Evolutionary conservation across 2,888 invertebrate species (phyloP), one percentile per base, ranked within the genome.

Genomic region (Lithophane semibrunnea): DNA sequence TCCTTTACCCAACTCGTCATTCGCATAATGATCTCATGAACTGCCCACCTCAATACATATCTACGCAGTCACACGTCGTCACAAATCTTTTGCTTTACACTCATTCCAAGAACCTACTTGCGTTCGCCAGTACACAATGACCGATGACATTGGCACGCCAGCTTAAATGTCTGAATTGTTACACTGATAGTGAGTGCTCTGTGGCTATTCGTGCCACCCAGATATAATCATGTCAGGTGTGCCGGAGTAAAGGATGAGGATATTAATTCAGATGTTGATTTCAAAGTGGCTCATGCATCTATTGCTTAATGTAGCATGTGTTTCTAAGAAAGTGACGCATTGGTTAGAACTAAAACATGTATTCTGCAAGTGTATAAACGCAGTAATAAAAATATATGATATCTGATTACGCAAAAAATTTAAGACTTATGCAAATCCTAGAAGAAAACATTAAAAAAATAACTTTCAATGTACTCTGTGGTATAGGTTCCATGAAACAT

Each of bases 71-170:
- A 54, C 13, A 63, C 24, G 2, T 47, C 52, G 12, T 24, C 60
- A 60, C 49, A 80, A 49, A 76, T 81, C 84, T 73, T 69, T 61
- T 75, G 29, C 64, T 66, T 73, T 76, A 60, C n/a, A 63, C 73
- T 71, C n/a, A 68, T 88, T 82, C 80, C 54, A 5, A 77, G 87
- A 88, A 86, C 47, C 67, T 44, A 44, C 9, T 58, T 70, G 24
- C 72, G 68, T 64, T 80, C 65, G 78, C 76, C 79, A 83, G 77
- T 73, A 71, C 63, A 79, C 84, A 82, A 88, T 88, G 91, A 92
- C 82, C 88, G 88, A 91, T 91, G 89, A 82, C 89, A 91, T 92
- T 93, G 93, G 93, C 93, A 92, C 89, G 87, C 83, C 58, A 79
- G 79, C 66, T 73, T 69, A 83, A 71, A 84, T 86, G 75, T 82